Evolutionary conservation across 2,888 invertebrate genomes (phyloP).

Genomic region (Lottia gigantea): DNA sequence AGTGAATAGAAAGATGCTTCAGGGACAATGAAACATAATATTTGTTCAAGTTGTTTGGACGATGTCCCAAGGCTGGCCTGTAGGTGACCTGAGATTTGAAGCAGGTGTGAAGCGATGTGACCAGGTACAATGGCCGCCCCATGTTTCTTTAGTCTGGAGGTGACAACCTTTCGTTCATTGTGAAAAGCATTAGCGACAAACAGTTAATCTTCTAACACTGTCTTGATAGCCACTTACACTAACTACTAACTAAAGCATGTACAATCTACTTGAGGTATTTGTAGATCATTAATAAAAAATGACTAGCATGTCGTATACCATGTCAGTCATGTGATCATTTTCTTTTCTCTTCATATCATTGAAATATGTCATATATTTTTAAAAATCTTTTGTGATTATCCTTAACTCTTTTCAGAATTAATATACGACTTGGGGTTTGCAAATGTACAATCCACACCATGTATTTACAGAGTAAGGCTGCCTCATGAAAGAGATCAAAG

Average conservation of each 20-base stretch:
- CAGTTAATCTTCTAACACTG: constrained; percentile 2
- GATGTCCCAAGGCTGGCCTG: neutral
- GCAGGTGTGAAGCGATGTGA: neutral
- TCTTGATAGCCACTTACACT: neutral
- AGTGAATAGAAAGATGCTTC: neutral
- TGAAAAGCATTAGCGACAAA: neutral
- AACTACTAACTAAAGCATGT: neutral
- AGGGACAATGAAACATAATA: neutral
- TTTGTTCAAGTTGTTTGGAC: neutral
- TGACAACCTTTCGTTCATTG: neutral
- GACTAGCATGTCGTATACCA: no score
- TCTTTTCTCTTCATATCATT: no score
- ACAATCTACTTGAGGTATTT: neutral
- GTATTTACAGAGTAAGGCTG: no score
- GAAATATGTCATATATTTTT: no score
- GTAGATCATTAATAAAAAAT: no score
- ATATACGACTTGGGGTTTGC: no score
- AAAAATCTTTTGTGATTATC: no score
- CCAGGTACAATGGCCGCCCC: neutral
- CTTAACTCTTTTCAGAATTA: no score
- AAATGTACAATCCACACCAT: no score
- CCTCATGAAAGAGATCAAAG: no score
- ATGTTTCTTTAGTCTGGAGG: neutral
- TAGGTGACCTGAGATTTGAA: neutral
- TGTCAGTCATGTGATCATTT: neutral